Evolutionary conservation across 2,113 vertebrate genomes (phyloP).

Genomic region (Pholis gunnellus): DNA sequence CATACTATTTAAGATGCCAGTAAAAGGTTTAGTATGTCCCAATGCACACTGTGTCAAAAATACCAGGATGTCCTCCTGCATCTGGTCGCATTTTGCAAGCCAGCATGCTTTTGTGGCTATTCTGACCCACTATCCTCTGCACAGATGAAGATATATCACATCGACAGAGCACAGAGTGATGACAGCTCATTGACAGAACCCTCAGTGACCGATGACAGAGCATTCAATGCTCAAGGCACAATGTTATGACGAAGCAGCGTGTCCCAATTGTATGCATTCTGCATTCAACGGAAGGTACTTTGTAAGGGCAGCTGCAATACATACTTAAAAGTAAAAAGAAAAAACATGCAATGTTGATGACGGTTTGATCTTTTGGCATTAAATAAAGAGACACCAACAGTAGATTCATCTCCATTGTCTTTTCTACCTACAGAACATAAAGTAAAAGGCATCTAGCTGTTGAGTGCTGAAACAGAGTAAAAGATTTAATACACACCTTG

Average conservation of each 20-base stretch:
- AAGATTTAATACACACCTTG: slow-evolving; percentile 63
- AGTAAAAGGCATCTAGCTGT: neutral
- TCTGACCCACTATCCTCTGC: neutral
- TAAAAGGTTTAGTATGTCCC: neutral
- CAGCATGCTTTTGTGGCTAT: neutral
- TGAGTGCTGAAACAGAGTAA: neutral
- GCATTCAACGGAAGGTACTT: too few relatives aligned
- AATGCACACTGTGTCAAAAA: neutral
- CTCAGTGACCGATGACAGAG: neutral
- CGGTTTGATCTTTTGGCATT: neutral
- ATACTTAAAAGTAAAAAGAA: too few relatives aligned
- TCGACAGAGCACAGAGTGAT: too few relatives aligned
- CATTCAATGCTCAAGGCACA: neutral
- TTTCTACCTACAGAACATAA: neutral
- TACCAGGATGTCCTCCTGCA: neutral
- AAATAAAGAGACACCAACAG: neutral
- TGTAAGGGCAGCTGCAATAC: too few relatives aligned
- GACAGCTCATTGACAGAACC: neutral
- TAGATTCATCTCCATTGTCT: neutral
- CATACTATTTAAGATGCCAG: neutral
- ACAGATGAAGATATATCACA: neutral
- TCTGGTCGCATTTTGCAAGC: neutral
- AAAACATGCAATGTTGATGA: too few relatives aligned
- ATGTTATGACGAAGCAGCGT: neutral
- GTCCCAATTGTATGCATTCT: neutral